Evolutionary conservation across 2,888 invertebrate genomes (phyloP).

Genomic region (Eugnorisma glareosa): DNA sequence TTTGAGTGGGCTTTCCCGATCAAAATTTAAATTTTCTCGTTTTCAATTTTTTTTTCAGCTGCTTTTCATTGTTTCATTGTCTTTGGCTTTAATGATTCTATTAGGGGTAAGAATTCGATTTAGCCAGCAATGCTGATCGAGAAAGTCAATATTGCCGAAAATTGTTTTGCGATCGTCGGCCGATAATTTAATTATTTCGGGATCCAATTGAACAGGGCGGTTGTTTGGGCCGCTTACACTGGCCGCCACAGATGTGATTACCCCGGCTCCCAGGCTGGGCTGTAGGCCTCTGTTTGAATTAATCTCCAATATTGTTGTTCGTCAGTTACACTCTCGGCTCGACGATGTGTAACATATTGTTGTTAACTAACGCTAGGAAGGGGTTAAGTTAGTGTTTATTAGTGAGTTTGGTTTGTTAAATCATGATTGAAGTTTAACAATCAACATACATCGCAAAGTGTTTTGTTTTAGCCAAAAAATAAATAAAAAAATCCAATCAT

Average conservation of each 20-base stretch:
- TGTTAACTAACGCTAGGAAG: slow-evolving; percentile 34
- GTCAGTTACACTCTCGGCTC: slow-evolving; percentile 55
- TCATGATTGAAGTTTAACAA: not conserved
- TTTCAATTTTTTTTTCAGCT: slow-evolving; percentile 37
- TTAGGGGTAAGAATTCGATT: slow-evolving; percentile 78
- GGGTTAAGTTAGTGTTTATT: slow-evolving; percentile 17
- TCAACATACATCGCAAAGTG: not conserved
- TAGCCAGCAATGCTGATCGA: slow-evolving; percentile 71
- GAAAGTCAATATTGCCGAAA: slow-evolving; percentile 81
- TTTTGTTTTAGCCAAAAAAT: not conserved
- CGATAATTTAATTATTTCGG: slow-evolving; percentile 83
- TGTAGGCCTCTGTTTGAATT: slow-evolving; percentile 61
- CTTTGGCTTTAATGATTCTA: slow-evolving; percentile 74
- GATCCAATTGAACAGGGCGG: slow-evolving; percentile 73
- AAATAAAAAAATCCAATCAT: too few relatives aligned
- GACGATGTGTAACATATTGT: slow-evolving; percentile 48
- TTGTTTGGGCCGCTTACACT: slow-evolving; percentile 72
- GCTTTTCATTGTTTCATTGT: slow-evolving; percentile 61
- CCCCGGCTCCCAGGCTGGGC: slow-evolving; percentile 63
- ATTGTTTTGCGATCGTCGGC: slow-evolving; percentile 82
- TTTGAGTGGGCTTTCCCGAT: slow-evolving; percentile 18
- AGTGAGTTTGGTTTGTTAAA: slow-evolving; percentile 11
- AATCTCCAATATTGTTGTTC: slow-evolving; percentile 68
- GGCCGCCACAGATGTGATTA: slow-evolving; percentile 71
- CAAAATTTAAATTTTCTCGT: slow-evolving; percentile 34